Conservation (phyloP, 2,113 vertebrate species). For the Gyps fulvus region DNA sequence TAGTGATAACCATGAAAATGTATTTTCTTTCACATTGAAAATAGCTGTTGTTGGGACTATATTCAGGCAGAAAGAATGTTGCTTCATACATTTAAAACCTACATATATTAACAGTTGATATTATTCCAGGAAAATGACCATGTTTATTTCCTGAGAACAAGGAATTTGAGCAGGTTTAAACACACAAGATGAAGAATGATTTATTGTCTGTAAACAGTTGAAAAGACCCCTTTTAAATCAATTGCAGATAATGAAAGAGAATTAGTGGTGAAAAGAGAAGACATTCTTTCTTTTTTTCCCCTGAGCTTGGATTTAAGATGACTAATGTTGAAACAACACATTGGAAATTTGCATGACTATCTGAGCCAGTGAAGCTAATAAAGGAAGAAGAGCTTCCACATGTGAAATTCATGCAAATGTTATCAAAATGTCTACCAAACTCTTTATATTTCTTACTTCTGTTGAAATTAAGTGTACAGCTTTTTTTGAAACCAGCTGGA, state of each 20-base stretch:
- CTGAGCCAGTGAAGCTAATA: background rate
- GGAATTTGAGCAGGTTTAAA: background rate
- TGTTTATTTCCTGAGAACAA: background rate
- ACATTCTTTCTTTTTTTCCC: background rate
- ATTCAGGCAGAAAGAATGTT: background rate
- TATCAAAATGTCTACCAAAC: background rate
- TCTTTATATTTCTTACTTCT: background rate
- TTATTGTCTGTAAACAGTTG: constrained; percentile 1
- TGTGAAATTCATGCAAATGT: background rate
- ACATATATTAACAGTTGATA: background rate
- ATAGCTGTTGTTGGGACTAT: background rate
- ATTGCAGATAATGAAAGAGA: constrained; percentile 1
- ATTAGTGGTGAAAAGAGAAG: background rate
- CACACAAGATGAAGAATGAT: background rate
- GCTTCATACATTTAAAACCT: background rate
- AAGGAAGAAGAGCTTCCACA: background rate
- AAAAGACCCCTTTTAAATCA: constrained; percentile 29
- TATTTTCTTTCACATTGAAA: background rate
- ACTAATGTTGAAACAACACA: background rate
- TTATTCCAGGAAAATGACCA: background rate
- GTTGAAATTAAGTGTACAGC: background rate
- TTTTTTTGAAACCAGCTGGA: background rate
- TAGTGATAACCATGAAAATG: background rate
- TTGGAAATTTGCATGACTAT: background rate
- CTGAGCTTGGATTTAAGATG: background rate